phyloP scores from a whole-genome alignment of 2,797 vertebrate species.

The Sternotherus odoratus region DNA sequence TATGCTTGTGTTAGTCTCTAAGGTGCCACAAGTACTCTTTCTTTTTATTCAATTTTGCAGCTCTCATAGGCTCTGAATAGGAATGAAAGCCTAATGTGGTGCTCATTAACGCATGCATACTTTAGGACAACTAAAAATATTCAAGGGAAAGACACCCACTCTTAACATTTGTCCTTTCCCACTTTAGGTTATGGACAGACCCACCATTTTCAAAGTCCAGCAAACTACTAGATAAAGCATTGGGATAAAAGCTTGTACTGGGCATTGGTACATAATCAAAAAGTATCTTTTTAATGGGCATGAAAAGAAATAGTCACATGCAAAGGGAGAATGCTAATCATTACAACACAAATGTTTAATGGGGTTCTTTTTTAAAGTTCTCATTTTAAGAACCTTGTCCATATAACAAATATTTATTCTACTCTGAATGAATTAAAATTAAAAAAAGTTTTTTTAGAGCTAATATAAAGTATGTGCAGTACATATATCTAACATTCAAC shows the following conservation, averaged over 20 bases:
- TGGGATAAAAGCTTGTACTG: rapidly evolving
- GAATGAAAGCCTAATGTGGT: rapidly evolving
- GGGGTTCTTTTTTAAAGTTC: rapidly evolving
- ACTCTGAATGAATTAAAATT: rapidly evolving
- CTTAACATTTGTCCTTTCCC: not conserved
- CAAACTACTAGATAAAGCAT: not conserved
- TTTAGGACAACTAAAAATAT: not conserved
- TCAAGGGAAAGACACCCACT: not conserved
- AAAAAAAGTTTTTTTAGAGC: not conserved
- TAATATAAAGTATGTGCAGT: rapidly evolving
- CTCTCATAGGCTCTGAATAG: not conserved
- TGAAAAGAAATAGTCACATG: not conserved
- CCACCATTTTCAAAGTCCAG: not conserved
- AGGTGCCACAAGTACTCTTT: too few species aligned
- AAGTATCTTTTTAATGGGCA: rapidly evolving
- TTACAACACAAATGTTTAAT: rapidly evolving
- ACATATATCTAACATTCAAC: rapidly evolving
- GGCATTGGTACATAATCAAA: rapidly evolving
- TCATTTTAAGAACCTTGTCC: not conserved
- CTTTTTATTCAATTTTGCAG: not conserved
- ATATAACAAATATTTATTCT: rapidly evolving
- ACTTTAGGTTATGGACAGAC: rapidly evolving
- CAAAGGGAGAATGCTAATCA: rapidly evolving
- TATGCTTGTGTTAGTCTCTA: too few species aligned
- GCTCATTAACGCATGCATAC: rapidly evolving